Base-by-base conservation (phyloP, 2,888 invertebrate species). In the Chamaedrilus cognettii region DNA sequence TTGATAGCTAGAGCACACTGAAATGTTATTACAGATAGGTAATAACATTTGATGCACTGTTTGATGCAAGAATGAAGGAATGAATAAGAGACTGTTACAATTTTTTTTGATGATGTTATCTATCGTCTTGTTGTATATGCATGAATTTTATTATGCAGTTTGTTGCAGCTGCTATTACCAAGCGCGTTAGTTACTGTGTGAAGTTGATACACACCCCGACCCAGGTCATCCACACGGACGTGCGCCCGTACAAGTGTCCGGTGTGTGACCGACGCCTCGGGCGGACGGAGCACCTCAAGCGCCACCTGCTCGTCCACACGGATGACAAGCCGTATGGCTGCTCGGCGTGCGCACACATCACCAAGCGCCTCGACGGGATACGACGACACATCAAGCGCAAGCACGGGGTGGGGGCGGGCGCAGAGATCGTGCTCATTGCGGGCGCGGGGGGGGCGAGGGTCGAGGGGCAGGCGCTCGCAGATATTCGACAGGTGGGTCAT, bases 231-330 rank as follows among this genome's bases (percentile, higher is more conserved):
- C 73, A 73, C 65, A 68, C 64, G 7, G 73, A 72, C 35, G 58
- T 72, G 55, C 72, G 72, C 55, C 73, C 73, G 3, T 71, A 73
- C 66, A 67, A 72, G 59, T 73, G 73, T 64, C 72, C 72, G 30
- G 60, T 73, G 35, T 73, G 73, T 42, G 70, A 72, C 60, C 57
- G 66, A 31, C 49, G 64, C 32, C 60, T 73, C 28, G 72, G 73
- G 28, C 65, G 73, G 15, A 64, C 67, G 4, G 73, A 73, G 60
- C 73, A 73, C 62, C 69, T 73, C 42, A 70, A 70, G 55, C 65
- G 73, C 30, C 73, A 73, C 56, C 65, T 73, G 28, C 67, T 73
- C 23, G 71, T 67, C 26, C 73, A 73, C 50, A 69, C 70, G 26
- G 72, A 73, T 51, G 50, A 51, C 28, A 70, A 68, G 55, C 73